phyloP scores from a whole-genome alignment of 2,888 invertebrate species.

The Drosophila tripunctata region DNA sequence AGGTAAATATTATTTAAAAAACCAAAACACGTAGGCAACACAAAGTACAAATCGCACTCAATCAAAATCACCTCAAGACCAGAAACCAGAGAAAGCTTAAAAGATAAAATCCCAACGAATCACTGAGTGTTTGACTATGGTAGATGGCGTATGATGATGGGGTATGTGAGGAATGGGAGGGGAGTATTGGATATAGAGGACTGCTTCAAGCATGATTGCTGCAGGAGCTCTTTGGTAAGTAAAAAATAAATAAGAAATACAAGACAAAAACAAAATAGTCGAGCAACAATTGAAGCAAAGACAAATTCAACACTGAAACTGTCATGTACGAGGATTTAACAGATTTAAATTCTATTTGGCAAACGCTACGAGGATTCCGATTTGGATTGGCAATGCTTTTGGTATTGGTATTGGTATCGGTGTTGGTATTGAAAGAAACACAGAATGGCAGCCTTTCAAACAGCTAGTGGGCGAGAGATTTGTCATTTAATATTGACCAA shows the following conservation, averaged over 20 bases:
- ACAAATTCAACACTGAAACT: constrained; percentile 63
- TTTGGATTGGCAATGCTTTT: background rate
- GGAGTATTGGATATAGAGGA: background rate
- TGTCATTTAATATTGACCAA: constrained; percentile 71
- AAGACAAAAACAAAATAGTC: constrained; percentile 7
- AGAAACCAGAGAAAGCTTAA: constrained; percentile 55
- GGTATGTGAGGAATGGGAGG: background rate
- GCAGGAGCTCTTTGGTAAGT: constrained; percentile 29
- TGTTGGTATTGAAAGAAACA: no score
- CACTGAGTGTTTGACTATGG: constrained; percentile 3
- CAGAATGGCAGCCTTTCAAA: background rate
- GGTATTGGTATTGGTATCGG: background rate
- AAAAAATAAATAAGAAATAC: constrained; percentile 52
- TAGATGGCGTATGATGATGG: background rate
- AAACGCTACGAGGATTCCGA: constrained; percentile 40
- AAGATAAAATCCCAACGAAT: constrained; percentile 53
- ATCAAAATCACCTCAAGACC: constrained; percentile 75
- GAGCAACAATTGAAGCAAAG: constrained; percentile 46
- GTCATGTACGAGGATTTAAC: constrained; percentile 77
- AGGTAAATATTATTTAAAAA: constrained; percentile 77
- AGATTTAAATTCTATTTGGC: constrained; percentile 79
- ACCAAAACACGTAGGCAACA: constrained; percentile 73
- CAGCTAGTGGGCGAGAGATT: constrained; percentile 1
- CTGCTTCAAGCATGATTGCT: constrained; percentile 14
- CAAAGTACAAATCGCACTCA: constrained; percentile 78